A percentile compares a stretch with the other conserved stretches of the same genome.
phyloP scores from a whole-genome alignment of 2,797 vertebrate species.

The Neoniphon sammara region DNA sequence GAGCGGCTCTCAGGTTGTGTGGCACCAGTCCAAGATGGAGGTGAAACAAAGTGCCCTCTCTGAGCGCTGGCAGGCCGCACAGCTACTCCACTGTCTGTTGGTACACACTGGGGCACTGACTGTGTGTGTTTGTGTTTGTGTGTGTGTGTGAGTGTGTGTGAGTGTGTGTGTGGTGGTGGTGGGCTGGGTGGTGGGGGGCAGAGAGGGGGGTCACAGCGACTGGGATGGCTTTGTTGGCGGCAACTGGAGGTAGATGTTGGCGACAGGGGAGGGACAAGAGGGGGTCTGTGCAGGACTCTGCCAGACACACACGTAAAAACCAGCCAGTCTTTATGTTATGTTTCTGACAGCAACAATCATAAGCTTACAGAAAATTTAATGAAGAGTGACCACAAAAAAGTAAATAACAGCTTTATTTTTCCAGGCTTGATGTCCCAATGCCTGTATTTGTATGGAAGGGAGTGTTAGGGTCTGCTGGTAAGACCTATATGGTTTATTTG shows the following conservation, averaged over 20 bases:
- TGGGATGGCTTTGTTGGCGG: conserved; percentile 69
- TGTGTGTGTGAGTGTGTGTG: neutral
- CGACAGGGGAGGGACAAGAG: conserved; percentile 51
- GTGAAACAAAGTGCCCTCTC: conserved; percentile 77
- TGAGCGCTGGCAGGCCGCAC: conserved; percentile 67
- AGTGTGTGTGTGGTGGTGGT: too few relatives aligned
- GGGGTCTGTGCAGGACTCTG: conserved; percentile 48
- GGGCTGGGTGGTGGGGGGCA: neutral
- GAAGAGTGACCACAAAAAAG: conserved; percentile 30
- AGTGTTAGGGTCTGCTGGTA: neutral
- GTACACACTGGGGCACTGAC: conserved; percentile 58
- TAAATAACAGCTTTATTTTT: conserved; percentile 19
- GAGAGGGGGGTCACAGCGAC: conserved; percentile 53
- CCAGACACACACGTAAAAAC: conserved; percentile 25
- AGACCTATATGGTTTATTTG: neutral
- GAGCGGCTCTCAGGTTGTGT: conserved; percentile 65
- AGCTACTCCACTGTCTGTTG: conserved; percentile 69
- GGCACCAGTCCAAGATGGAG: conserved; percentile 69
- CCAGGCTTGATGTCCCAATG: conserved; percentile 1
- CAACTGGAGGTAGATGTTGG: conserved; percentile 65
- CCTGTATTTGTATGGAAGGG: neutral
- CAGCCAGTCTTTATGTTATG: conserved; percentile 37
- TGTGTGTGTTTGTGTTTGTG: conserved; percentile 19
- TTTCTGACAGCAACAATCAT: conserved; percentile 44
- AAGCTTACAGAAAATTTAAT: conserved; percentile 35